These are phyloP conservation scores for Lucinisca nassula DNA, from an alignment of 2,888 invertebrate genomes.

Conservation along the genomic window DNA sequence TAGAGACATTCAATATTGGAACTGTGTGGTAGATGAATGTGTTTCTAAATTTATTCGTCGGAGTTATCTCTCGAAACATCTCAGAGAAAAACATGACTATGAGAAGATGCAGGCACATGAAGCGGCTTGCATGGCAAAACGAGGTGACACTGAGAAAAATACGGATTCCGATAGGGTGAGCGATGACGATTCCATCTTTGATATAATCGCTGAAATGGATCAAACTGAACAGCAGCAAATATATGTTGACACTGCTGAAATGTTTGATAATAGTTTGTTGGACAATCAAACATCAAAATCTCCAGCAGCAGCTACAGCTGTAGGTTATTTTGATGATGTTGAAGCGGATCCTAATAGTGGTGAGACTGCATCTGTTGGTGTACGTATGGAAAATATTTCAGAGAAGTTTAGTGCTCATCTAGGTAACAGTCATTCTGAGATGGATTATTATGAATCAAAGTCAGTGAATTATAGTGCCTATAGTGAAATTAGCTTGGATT, in stretches of 20 bases:
- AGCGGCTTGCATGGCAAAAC: not conserved
- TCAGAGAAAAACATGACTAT: not conserved
- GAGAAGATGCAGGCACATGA: not conserved
- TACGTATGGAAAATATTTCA: not conserved
- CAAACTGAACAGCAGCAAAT: not conserved
- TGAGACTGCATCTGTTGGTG: not conserved
- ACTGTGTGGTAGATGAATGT: not conserved
- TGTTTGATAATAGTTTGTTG: not conserved
- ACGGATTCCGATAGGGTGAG: not conserved
- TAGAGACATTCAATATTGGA: not conserved
- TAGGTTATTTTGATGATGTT: too few relatives aligned
- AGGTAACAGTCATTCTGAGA: too few relatives aligned
- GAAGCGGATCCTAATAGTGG: too few relatives aligned
- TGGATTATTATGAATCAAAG: not conserved
- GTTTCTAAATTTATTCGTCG: not conserved
- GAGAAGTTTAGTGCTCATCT: too few relatives aligned
- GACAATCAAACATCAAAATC: too few relatives aligned
- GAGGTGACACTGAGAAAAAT: not conserved
- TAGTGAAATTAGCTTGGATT: too few relatives aligned
- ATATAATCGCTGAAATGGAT: not conserved
- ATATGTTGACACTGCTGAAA: not conserved
- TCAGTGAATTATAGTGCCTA: not conserved
- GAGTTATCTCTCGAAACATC: not conserved
- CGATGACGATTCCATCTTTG: not conserved
- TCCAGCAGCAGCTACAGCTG: too few relatives aligned